Evolutionary conservation across 2,797 vertebrate genomes (phyloP), one percentile per base, ranked within the genome.

Genomic region (Danio aesculapii): DNA sequence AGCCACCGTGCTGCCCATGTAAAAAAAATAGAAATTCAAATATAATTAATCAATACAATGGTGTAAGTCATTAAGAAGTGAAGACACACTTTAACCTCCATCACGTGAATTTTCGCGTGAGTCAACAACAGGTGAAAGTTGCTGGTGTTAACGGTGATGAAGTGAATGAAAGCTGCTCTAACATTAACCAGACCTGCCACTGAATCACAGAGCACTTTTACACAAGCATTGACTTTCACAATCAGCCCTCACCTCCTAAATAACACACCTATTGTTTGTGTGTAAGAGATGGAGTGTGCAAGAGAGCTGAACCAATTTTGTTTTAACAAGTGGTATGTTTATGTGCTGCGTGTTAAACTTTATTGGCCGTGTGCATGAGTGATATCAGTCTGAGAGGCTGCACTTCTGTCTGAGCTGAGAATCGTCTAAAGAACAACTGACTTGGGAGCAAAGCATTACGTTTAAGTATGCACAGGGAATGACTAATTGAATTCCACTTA

Each of bases 61-160:
- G 1, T 30, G 3, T 30, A 30, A 30, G 3, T 30, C 1, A 30
- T 30, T 30, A 85, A 86, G 88, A 88, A 93, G 89, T 93, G 90
- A 90, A 92, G 92, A 93, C 87, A 90, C 86, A 87, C 82, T 88
- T 88, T 87, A 88, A 91, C 89, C 87, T 92, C 72, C 61, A 75
- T 86, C 70, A 77, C 76, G 79, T 93, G 92, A 93, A 92, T 91
- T n/a, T 92, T 83, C 83, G 92, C 92, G 92, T 90, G 91, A 93
- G 91, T 92, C 88, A 83, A 85, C 72, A 84, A 70, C 71, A 78
- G 30, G 58, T 30, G 83, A 85, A 90, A 91, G 88, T 88, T 85
- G 77, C 84, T 85, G 87, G 88, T 88, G 89, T 91, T 86, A 89
- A 90, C 87, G 85, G 85, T 92, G 89, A 93, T 92, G 93, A 81